phyloP scores from a whole-genome alignment of 2,888 invertebrate species.

The Incurvaria masculella region DNA sequence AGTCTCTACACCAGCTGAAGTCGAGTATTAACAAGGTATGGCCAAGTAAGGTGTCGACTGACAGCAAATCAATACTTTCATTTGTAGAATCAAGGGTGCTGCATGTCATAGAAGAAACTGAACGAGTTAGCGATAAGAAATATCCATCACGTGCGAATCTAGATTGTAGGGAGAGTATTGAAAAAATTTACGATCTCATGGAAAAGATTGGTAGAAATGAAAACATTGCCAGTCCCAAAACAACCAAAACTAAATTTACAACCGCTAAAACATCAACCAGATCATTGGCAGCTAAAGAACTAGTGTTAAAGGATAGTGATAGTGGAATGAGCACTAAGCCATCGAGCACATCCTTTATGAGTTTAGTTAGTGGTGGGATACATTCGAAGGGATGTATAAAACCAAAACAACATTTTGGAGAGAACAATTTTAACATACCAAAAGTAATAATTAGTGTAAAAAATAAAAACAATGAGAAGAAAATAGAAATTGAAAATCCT shows the following conservation, averaged over 20 bases:
- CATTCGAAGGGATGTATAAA: too few relatives aligned
- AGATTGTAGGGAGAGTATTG: slow-evolving; percentile 40
- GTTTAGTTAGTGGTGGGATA: slow-evolving; percentile 29
- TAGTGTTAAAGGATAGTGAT: slow-evolving; percentile 26
- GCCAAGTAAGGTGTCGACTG: slow-evolving; percentile 11
- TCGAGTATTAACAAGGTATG: not conserved
- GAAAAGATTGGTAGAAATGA: slow-evolving; percentile 26
- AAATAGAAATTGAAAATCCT: slow-evolving; percentile 15
- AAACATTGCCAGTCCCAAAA: slow-evolving; percentile 16
- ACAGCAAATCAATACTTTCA: slow-evolving; percentile 19
- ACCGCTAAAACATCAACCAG: slow-evolving; percentile 6
- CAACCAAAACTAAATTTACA: slow-evolving; percentile 12
- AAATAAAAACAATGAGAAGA: slow-evolving; percentile 24
- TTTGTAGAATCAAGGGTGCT: slow-evolving; percentile 4
- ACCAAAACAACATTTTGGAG: too few relatives aligned
- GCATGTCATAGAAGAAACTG: slow-evolving; percentile 13
- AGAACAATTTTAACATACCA: slow-evolving; percentile 18
- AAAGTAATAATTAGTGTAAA: slow-evolving; percentile 37
- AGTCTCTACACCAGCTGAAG: not conserved
- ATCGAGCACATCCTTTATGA: slow-evolving; percentile 27
- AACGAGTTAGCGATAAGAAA: slow-evolving; percentile 15
- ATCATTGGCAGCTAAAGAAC: slow-evolving; percentile 8
- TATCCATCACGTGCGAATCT: slow-evolving; percentile 16
- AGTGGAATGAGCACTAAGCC: slow-evolving; percentile 39
- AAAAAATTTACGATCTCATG: slow-evolving; percentile 40